Conservation (phyloP, 2,797 vertebrate genomes). For the Borostomias antarcticus region DNA sequence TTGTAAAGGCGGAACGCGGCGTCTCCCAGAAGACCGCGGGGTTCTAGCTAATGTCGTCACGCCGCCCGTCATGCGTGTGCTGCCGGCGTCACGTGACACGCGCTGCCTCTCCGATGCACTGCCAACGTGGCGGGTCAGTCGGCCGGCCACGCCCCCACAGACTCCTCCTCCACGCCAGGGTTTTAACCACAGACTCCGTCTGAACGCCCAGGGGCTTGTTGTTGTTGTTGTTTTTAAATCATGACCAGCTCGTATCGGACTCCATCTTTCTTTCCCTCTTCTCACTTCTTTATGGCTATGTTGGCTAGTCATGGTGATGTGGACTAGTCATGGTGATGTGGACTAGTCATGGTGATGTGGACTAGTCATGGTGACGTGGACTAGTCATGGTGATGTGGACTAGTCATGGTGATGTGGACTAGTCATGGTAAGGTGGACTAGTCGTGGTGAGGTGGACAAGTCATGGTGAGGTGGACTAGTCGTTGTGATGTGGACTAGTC, state of each 20-base stretch:
- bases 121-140: slow-evolving; percentile 75
- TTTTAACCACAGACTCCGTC: no score
- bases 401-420: neutral
- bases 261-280: slow-evolving; percentile 1
- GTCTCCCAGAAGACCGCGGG: slow-evolving; percentile 16
- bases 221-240: neutral
- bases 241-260: neutral
- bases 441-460: slow-evolving; percentile 3
- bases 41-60: slow-evolving; percentile 15
- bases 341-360: slow-evolving; percentile 6
- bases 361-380: neutral
- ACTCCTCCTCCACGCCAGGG: slow-evolving; percentile 1
- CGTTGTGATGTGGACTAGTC: slow-evolving; percentile 5
- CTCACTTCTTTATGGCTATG: slow-evolving; percentile 9
- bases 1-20: neutral
- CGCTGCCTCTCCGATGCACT: slow-evolving; percentile 83
- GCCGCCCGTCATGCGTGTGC: slow-evolving; percentile 6
- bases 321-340: neutral
- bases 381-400: slow-evolving; percentile 6
- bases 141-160: slow-evolving; percentile 75
- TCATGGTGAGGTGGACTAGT: no score
- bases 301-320: neutral
- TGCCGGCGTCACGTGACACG: slow-evolving; percentile 22
- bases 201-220: no score
- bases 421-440: no score